Evolutionary conservation across 2,888 invertebrate genomes (phyloP).

Genomic region (Pterostichus niger): DNA sequence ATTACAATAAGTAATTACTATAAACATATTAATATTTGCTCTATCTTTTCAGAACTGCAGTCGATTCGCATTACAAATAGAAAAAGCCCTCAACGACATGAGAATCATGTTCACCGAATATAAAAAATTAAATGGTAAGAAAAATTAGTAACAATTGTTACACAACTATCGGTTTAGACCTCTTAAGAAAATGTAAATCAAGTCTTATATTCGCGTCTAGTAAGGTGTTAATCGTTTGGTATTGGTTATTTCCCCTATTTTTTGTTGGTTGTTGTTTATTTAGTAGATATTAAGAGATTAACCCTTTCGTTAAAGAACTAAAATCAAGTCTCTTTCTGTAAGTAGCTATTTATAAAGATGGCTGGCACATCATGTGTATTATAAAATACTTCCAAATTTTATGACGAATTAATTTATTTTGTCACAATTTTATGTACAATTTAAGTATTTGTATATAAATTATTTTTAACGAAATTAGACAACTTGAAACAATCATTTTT

Average conservation of each 20-base stretch:
- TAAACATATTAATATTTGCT: background rate
- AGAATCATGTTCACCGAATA: slow-evolving; percentile 83
- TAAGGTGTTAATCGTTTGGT: slow-evolving; percentile 66
- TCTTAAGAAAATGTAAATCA: slow-evolving; percentile 57
- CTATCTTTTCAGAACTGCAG: slow-evolving; percentile 84
- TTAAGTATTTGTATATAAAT: slow-evolving; percentile 58
- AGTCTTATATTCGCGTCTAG: slow-evolving; percentile 61
- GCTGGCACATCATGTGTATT: slow-evolving; percentile 59
- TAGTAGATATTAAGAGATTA: slow-evolving; percentile 62
- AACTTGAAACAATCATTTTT: slow-evolving; percentile 50
- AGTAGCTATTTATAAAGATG: slow-evolving; percentile 55
- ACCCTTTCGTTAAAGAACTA: slow-evolving; percentile 45
- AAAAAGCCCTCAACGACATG: slow-evolving; percentile 80
- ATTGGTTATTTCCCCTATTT: slow-evolving; percentile 64
- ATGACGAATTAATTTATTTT: slow-evolving; percentile 53
- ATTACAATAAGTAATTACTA: no score
- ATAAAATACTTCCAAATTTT: slow-evolving; percentile 58
- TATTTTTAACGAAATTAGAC: slow-evolving; percentile 61
- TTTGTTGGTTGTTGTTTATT: slow-evolving; percentile 67
- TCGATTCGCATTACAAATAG: slow-evolving; percentile 87
- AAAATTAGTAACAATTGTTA: slow-evolving; percentile 69
- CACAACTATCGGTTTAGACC: slow-evolving; percentile 52
- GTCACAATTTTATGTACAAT: slow-evolving; percentile 51
- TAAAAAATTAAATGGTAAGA: slow-evolving; percentile 76
- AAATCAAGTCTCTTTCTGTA: slow-evolving; percentile 39